Evolutionary conservation across 2,113 vertebrate species (phyloP).

Genomic region (Chiloscyllium plagiosum): DNA sequence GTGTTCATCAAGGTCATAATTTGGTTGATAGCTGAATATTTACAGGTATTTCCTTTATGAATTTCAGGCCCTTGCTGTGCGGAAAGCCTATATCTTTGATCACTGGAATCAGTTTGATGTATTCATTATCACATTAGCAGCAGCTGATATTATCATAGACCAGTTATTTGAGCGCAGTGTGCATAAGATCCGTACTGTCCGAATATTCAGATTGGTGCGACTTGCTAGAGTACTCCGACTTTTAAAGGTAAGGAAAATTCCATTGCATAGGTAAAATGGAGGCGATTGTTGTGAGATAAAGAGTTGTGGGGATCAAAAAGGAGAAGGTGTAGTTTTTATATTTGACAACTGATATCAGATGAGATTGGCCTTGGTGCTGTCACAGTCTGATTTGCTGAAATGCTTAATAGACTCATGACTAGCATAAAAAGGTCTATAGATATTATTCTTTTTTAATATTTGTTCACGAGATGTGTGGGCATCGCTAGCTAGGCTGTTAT

Average conservation of each 20-base stretch:
- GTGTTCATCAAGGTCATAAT: neutral
- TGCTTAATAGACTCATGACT: neutral
- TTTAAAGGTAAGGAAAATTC: conserved; percentile 42
- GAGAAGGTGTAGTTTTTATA: neutral
- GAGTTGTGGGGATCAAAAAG: neutral
- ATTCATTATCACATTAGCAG: conserved; percentile 41
- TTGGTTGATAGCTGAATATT: neutral
- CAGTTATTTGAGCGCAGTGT: conserved; percentile 21
- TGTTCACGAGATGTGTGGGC: too few relatives aligned
- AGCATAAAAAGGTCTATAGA: too few relatives aligned
- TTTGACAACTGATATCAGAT: neutral
- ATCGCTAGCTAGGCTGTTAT: too few relatives aligned
- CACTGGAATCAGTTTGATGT: conserved; percentile 48
- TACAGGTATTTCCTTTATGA: conserved; percentile 14
- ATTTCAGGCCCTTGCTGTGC: conserved; percentile 42
- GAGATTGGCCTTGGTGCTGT: neutral
- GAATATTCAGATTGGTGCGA: conserved; percentile 41
- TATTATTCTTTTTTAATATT: too few relatives aligned
- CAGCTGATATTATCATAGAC: conserved; percentile 42
- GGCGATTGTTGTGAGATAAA: neutral
- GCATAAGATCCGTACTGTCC: conserved; percentile 37
- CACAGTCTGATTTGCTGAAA: neutral
- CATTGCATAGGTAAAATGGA: neutral
- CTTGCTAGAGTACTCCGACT: conserved; percentile 43
- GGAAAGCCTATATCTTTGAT: conserved; percentile 42